Base-by-base conservation (phyloP, 2,888 invertebrate genomes). In the Trichogramma dendrolimi region DNA sequence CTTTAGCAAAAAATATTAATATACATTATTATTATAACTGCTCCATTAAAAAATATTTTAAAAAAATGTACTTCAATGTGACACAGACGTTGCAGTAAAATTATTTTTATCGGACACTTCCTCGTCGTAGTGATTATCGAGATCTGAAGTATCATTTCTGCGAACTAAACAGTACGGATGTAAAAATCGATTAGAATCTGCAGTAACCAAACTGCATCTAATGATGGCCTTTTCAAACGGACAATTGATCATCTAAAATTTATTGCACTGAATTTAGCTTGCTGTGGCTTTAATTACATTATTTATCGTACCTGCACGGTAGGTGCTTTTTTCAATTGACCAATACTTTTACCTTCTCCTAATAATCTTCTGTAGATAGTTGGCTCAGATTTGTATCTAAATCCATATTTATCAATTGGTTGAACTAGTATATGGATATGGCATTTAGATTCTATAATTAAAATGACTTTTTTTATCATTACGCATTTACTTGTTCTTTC, bases 331-430 rank as follows among this genome's bases (percentile, higher is more conserved):
- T 87, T 88, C 57, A 81, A 82, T 59, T 87, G 84, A 38, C 81
- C 84, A 10, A 82, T 80, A 40, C 83, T 82, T 2, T 82, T 81
- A 7, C 81, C 84, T 58, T 83, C 83, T 0, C 90, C 91, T n/a
- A 86, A 83, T 5, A 92, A 79, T 67, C 89, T 88, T 0, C 92
- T 92, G 78, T 92, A 67, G 0, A 63, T 91, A 58, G 88, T 85
- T 92, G 92, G 92, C 82, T 92, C 92, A 47, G 91, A 91, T 74
- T 87, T 88, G 74, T 92, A 92, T 1, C 92, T 84, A 75, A 92
- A 92, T 58, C 92, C 81, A 75, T 92, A 92, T 77, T 89, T 88
- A 54, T 90, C 86, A 40, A 87, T 85, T 0, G 92, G 92, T 70
- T 92, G 87, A 68, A 89, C 90, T 0, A 85, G 72, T 52, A 92